A percentile compares a stretch with the other conserved stretches of the same genome.
Evolutionary conservation across 2,888 invertebrate species (phyloP).

Genomic region (Erebia ligea): DNA sequence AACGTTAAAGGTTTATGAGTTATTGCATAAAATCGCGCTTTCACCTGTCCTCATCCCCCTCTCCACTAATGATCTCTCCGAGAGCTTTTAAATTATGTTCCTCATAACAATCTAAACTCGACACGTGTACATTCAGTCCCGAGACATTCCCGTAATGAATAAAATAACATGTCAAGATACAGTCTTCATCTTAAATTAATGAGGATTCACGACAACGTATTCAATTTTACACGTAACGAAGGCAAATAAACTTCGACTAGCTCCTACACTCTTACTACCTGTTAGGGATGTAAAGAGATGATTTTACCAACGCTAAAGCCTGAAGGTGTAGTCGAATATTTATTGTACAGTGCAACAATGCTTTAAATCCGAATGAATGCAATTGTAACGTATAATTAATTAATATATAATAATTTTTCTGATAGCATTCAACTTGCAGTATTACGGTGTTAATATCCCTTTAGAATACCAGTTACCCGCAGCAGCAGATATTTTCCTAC

Average conservation of each 20-base stretch:
- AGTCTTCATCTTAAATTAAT: slow-evolving; percentile 81
- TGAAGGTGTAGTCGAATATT: background rate
- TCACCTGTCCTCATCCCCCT: slow-evolving; percentile 47
- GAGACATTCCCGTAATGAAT: slow-evolving; percentile 75
- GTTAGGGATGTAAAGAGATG: slow-evolving; percentile 15
- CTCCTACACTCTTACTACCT: slow-evolving; percentile 18
- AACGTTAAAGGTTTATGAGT: slow-evolving; percentile 35
- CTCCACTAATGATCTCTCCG: slow-evolving; percentile 70
- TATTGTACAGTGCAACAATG: too few relatives aligned
- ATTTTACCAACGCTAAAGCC: background rate
- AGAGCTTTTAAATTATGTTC: slow-evolving; percentile 79
- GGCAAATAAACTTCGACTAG: slow-evolving; percentile 70
- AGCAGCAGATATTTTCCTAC: too few relatives aligned
- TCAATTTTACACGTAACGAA: slow-evolving; percentile 78
- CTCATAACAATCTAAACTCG: slow-evolving; percentile 75
- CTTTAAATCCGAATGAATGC: too few relatives aligned
- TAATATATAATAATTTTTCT: too few relatives aligned
- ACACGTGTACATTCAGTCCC: slow-evolving; percentile 67
- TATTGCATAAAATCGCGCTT: slow-evolving; percentile 41
- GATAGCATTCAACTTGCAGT: too few relatives aligned
- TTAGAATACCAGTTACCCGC: too few relatives aligned
- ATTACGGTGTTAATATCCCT: too few relatives aligned
- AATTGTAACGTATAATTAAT: too few relatives aligned
- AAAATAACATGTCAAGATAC: slow-evolving; percentile 81
- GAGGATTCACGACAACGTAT: slow-evolving; percentile 75